Evolutionary conservation across 2,797 vertebrate genomes (phyloP).

Genomic region (Hybognathus amarus): DNA sequence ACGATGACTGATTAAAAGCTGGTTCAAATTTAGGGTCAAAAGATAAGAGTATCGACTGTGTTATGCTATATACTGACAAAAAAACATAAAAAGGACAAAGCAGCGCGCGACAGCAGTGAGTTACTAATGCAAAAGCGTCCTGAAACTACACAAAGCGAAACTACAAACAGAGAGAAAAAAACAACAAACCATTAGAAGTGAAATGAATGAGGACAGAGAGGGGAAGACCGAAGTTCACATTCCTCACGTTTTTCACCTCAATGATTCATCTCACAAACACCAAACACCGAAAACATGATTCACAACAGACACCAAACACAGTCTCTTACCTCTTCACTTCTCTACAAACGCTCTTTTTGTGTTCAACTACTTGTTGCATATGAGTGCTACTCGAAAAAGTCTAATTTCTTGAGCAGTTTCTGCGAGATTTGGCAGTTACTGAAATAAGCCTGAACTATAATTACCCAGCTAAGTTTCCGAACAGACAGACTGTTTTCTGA

Average conservation of each 20-base stretch:
- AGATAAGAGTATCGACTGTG: not conserved
- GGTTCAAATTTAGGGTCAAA: not conserved
- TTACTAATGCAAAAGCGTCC: not conserved
- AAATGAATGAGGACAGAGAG: not conserved
- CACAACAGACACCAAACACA: not conserved
- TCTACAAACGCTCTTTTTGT: not conserved
- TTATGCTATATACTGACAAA: not conserved
- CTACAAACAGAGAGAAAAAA: not conserved
- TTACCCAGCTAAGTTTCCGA: constrained; percentile 21
- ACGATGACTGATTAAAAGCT: not conserved
- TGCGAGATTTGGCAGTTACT: not conserved
- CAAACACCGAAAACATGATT: not conserved
- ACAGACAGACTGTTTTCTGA: constrained; percentile 53
- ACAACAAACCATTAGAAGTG: not conserved
- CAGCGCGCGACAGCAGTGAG: not conserved
- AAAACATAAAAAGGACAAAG: not conserved
- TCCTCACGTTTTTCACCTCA: not conserved
- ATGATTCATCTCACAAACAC: constrained; percentile 5
- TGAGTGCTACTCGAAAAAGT: not conserved
- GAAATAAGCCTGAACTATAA: not conserved
- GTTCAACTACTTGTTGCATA: not conserved
- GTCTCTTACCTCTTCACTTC: constrained; percentile 27
- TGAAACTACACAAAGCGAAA: constrained; percentile 14
- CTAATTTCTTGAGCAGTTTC: not conserved
- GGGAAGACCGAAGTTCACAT: not conserved